A percentile compares a stretch with the other conserved stretches of the same genome.
These are phyloP conservation scores for Andrena flavipes DNA, from an alignment of 2,888 invertebrate species.

Conservation along the genomic window DNA sequence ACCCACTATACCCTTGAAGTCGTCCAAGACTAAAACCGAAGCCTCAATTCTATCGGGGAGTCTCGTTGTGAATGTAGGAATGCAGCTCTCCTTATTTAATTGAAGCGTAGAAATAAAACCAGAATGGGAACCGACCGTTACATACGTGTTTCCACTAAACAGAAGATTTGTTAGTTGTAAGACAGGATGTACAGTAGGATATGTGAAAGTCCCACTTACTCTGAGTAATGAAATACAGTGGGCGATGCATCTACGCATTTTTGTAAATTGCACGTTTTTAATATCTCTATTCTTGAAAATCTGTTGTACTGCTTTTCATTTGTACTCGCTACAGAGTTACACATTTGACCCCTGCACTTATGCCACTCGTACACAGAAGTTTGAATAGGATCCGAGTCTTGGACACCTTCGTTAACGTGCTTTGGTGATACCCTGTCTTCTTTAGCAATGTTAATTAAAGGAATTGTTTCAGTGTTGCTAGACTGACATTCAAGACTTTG, in stretches of 20 bases:
- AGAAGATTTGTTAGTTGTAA: conserved; percentile 24
- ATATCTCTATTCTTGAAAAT: conserved; percentile 71
- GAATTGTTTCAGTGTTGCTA: not conserved
- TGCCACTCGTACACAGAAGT: conserved; percentile 71
- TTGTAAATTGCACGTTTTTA: conserved; percentile 87
- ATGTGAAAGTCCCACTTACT: conserved; percentile 79
- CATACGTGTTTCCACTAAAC: conserved; percentile 77
- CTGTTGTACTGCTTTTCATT: conserved; percentile 4
- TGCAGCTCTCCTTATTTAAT: conserved; percentile 86
- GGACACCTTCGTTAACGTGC: not conserved
- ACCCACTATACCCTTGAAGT: conserved; percentile 89
- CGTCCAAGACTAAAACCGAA: conserved; percentile 85
- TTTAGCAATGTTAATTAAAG: not conserved
- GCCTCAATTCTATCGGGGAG: conserved; percentile 92
- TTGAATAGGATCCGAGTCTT: not conserved
- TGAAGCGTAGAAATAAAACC: conserved; percentile 88
- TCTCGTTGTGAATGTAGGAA: conserved; percentile 84
- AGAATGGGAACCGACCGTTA: conserved; percentile 91
- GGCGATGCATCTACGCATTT: conserved; percentile 95
- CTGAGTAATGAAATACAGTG: conserved; percentile 85
- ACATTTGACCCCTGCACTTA: conserved; percentile 73
- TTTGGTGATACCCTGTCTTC: not conserved
- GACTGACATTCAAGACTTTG: not conserved
- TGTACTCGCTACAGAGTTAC: conserved; percentile 2
- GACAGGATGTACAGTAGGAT: not conserved